Evolutionary conservation across 2,888 invertebrate species (phyloP).

Genomic region (Allygus modestus): DNA sequence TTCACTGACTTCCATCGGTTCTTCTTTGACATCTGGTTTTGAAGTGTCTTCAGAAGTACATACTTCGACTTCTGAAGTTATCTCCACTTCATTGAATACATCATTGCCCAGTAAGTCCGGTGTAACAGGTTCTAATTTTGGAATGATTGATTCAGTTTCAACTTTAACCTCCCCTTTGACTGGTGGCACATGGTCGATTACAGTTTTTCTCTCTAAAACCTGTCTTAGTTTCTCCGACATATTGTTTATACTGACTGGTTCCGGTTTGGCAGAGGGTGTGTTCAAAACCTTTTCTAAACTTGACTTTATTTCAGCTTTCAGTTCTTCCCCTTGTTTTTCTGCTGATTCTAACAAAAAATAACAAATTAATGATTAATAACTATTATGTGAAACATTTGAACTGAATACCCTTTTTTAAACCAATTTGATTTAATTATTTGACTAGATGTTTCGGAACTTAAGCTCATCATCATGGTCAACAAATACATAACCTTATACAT

Average conservation of each 20-base stretch:
- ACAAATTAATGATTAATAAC: neutral
- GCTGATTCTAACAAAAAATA: neutral
- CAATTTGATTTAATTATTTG: too few species aligned
- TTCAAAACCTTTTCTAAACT: slow-evolving; percentile 13
- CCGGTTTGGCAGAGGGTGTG: neutral
- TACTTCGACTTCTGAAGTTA: slow-evolving; percentile 72
- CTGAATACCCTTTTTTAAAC: neutral
- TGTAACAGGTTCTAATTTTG: slow-evolving; percentile 54
- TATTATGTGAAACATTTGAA: neutral
- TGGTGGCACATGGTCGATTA: neutral
- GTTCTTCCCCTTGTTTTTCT: neutral
- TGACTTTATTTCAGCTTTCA: slow-evolving; percentile 31
- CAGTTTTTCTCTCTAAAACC: slow-evolving; percentile 59
- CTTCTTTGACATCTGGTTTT: slow-evolving; percentile 62
- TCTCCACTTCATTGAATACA: slow-evolving; percentile 70
- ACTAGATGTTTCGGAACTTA: too few species aligned
- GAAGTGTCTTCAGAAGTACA: slow-evolving; percentile 64
- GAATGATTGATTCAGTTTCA: slow-evolving; percentile 6
- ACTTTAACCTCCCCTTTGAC: slow-evolving; percentile 33
- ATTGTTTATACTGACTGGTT: slow-evolving; percentile 19
- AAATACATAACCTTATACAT: too few species aligned
- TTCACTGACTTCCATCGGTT: slow-evolving; percentile 48
- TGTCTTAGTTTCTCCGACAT: slow-evolving; percentile 61
- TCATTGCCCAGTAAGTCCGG: slow-evolving; percentile 58
- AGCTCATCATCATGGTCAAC: too few species aligned